phyloP scores from a whole-genome alignment of 2,113 vertebrate species.

The Thryonomys swinderianus region DNA sequence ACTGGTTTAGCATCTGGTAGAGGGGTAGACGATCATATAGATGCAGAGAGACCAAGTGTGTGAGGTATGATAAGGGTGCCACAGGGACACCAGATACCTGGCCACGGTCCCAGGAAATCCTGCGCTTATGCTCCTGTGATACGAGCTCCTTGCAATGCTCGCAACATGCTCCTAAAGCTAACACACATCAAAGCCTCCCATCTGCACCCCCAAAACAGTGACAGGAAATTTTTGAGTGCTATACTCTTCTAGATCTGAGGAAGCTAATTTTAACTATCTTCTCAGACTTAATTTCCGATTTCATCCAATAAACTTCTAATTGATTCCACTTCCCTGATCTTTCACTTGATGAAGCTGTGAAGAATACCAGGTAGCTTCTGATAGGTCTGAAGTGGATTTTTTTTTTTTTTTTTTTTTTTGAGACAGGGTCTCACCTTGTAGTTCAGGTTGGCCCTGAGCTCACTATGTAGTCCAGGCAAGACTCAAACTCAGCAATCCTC shows the following conservation, averaged over 20 bases:
- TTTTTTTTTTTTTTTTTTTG: too few relatives aligned
- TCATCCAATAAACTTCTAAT: conserved; percentile 81
- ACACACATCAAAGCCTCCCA: conserved; percentile 2
- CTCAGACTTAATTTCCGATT: conserved; percentile 82
- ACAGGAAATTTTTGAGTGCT: conserved; percentile 30
- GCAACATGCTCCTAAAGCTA: not conserved
- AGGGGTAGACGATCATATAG: not conserved
- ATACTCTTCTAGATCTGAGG: conserved; percentile 39
- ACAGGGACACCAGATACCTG: not conserved
- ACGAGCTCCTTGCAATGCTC: not conserved
- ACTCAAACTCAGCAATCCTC: too few relatives aligned
- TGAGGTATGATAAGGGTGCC: not conserved
- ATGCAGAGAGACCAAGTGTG: not conserved
- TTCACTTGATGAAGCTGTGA: conserved; percentile 79
- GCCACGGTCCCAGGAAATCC: not conserved
- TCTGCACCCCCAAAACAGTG: not conserved
- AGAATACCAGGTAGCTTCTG: conserved; percentile 63
- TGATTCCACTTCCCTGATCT: conserved; percentile 83
- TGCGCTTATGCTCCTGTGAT: not conserved
- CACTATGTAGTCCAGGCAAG: too few relatives aligned
- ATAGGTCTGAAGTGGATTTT: conserved; percentile 42
- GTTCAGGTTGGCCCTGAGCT: too few relatives aligned
- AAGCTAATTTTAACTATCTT: conserved; percentile 71
- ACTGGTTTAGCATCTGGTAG: not conserved
- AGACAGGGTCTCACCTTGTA: too few relatives aligned